These are phyloP conservation scores for Ariopsis seemanni DNA, from an alignment of 2,113 vertebrate species.

Conservation along the genomic window DNA sequence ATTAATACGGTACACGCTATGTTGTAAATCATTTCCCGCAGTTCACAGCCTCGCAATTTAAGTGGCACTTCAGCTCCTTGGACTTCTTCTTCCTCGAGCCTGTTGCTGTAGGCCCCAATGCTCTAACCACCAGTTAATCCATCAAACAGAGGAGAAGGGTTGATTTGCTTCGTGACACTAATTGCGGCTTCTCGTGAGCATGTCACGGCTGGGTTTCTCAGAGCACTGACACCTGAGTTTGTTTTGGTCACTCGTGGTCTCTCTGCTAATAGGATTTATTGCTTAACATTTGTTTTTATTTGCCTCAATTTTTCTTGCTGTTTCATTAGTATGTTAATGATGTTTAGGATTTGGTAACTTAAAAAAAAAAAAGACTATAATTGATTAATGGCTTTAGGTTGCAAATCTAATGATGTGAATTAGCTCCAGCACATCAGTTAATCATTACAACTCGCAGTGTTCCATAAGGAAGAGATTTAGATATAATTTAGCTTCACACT, in stretches of 20 bases:
- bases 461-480: conserved; percentile 18
- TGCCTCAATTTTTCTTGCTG: neutral
- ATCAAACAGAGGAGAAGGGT: conserved; percentile 27
- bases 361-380: neutral
- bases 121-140: conserved; percentile 24
- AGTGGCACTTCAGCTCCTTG: neutral
- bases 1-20: neutral
- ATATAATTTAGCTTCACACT: neutral
- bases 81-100: neutral
- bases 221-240: conserved; percentile 3
- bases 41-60: conserved; percentile 32
- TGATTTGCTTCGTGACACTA: conserved; percentile 35
- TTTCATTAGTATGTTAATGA: neutral
- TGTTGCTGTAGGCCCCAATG: conserved; percentile 2
- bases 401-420: conserved; percentile 54
- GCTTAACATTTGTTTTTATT: conserved; percentile 14
- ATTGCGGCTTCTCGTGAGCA: conserved; percentile 21
- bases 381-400: conserved; percentile 38
- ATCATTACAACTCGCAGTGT: conserved; percentile 16
- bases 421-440: conserved; percentile 29
- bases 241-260: conserved; percentile 1
- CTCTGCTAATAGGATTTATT: conserved; percentile 19
- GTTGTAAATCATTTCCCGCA: conserved; percentile 12
- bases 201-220: conserved; percentile 4
- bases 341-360: conserved; percentile 9